phyloP scores from a whole-genome alignment of 2,113 vertebrate species.

The Microcebus lehilahytsara region DNA sequence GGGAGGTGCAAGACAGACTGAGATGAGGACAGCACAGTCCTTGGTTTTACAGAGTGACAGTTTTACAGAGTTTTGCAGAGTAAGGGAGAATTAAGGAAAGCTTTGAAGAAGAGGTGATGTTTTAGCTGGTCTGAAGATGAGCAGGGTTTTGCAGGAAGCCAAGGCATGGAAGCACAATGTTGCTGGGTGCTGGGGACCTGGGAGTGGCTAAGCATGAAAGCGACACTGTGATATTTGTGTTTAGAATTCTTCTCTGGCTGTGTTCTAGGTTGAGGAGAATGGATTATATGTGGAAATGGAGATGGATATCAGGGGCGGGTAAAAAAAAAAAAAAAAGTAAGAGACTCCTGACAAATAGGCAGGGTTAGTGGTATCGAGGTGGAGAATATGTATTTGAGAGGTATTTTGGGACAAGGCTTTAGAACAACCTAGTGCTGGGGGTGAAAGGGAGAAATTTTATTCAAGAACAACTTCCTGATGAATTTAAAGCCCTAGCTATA shows the following conservation, averaged over 20 bases:
- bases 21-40: neutral
- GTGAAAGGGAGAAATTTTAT: neutral
- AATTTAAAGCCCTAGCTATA: neutral
- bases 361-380: neutral
- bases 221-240: neutral
- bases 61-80: neutral
- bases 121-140: neutral
- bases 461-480: neutral
- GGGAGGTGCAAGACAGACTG: neutral
- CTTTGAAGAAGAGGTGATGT: neutral
- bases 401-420: neutral
- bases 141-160: neutral
- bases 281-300: neutral
- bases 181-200: neutral
- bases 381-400: neutral
- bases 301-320: neutral
- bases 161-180: neutral
- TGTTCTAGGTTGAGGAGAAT: neutral
- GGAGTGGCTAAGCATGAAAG: neutral
- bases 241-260: neutral
- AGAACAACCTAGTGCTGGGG: neutral
- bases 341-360: neutral
- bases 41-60: neutral
- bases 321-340: neutral
- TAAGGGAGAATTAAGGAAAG: neutral